Base-by-base conservation (phyloP, 1,140 invertebrate species). In the Dendroctonus ponderosae region DNA sequence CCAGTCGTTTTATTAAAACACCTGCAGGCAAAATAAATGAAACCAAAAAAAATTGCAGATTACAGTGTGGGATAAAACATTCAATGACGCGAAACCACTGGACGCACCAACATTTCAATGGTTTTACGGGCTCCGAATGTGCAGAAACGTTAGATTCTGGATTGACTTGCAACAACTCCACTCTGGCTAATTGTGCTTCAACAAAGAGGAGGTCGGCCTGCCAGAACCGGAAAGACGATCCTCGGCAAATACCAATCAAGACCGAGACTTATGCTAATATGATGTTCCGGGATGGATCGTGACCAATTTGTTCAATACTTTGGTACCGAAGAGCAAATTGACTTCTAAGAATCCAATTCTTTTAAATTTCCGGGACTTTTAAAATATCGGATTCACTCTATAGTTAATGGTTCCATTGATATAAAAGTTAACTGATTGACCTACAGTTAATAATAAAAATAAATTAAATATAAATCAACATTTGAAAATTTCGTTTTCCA, bases 221-320 rank as follows among this genome's bases (percentile, higher is more conserved):
- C 37, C 38, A 58, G 43, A 57, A 57, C 41, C 57, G 40, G 57
- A 6, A 60, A 73, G 70, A 69, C 70, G 72, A 73, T 72, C 72
- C 70, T 73, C 43, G 43, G 66, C 67, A 73, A 73, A 73, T 67
- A 73, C 66, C 72, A 73, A 73, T 73, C 72, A 73, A 63, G 67
- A 58, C 40, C 11, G 61, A 62, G 61, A 66, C 61, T 65, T 70
- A 62, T 54, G 62, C 51, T 66, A 62, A 63, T 62, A 53, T 56
- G 38, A 6, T 52, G 46, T 46, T 14, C 40, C 48, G 42, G 54
- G 46, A 50, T 42, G 38, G 64, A 66, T 66, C 64, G 64, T 66
- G 64, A 66, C 64, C 64, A 46, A 66, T 58, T 66, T 66, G 38
- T 60, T 52, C 26, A 60, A 44, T 66, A 50, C 58, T 51, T 63